A percentile compares a stretch with the other conserved stretches of the same genome.
These are phyloP conservation scores for Mythimna lalbum DNA, from an alignment of 2,888 invertebrate species.

Conservation along the genomic window DNA sequence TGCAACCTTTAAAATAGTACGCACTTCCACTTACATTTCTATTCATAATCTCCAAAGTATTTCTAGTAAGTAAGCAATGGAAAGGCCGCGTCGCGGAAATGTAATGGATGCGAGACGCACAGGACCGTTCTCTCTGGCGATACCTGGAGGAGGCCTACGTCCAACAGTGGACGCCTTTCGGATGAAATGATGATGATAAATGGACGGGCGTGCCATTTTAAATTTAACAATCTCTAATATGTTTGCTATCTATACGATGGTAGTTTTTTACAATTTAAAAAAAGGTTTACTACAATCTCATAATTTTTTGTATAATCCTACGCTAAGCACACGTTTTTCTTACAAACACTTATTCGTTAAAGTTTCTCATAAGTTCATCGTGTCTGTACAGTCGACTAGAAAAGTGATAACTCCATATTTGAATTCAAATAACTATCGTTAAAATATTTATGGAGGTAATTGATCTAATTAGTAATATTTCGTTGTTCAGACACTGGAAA, in stretches of 20 bases:
- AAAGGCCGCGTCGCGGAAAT: too few relatives aligned
- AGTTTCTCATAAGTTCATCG: not conserved
- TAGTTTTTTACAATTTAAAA: constrained; percentile 10
- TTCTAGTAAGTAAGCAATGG: not conserved
- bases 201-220: not conserved
- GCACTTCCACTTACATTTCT: not conserved
- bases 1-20: too few relatives aligned
- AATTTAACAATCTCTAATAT: not conserved
- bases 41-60: not conserved
- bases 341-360: not conserved
- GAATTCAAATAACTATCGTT: not conserved
- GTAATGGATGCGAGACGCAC: too few relatives aligned
- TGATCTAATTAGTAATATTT: not conserved
- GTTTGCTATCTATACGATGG: too few relatives aligned
- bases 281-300: constrained; percentile 16
- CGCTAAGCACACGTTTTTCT: constrained; percentile 4
- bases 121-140: too few relatives aligned
- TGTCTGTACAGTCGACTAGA: constrained; percentile 4
- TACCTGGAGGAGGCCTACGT: too few relatives aligned
- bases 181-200: too few relatives aligned
- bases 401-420: not conserved
- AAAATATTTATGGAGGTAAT: not conserved
- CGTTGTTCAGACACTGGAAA: not conserved
- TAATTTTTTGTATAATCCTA: not conserved
- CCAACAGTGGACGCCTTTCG: too few relatives aligned